phyloP scores from a whole-genome alignment of 2,888 invertebrate species.

The Nesidiocoris tenuis region DNA sequence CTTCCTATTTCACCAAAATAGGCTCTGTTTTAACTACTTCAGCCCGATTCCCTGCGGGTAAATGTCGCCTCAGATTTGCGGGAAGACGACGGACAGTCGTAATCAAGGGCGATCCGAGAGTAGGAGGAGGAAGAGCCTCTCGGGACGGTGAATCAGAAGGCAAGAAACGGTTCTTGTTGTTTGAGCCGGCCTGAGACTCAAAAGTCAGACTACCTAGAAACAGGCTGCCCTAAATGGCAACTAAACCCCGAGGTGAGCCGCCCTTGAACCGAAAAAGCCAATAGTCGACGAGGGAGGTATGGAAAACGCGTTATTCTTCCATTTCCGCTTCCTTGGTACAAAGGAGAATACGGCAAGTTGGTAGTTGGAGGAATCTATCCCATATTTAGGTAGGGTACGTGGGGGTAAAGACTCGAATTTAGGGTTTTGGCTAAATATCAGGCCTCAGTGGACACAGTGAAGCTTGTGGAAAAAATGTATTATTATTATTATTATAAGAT shows the following conservation, averaged over 20 bases:
- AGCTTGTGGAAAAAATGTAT: too few species aligned
- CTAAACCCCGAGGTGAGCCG: conserved; percentile 19
- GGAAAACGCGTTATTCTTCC: conserved; percentile 12
- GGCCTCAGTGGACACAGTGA: too few species aligned
- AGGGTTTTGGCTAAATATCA: too few species aligned
- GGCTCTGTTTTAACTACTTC: neutral
- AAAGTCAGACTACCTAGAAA: too few species aligned
- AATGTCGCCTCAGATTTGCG: neutral
- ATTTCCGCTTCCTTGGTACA: conserved; percentile 25
- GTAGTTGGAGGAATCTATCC: neutral
- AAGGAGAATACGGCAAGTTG: neutral
- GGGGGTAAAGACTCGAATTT: too few species aligned
- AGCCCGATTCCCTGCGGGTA: too few species aligned
- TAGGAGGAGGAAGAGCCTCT: neutral
- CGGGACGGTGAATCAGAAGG: conserved; percentile 26
- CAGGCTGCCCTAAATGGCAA: conserved; percentile 34
- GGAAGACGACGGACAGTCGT: neutral
- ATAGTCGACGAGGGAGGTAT: conserved; percentile 18
- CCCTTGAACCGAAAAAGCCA: conserved; percentile 36
- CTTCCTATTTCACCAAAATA: neutral
- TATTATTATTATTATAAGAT: too few species aligned
- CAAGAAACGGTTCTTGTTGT: conserved; percentile 11
- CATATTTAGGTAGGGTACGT: neutral
- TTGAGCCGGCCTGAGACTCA: too few species aligned
- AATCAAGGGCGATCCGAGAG: neutral